Base-by-base conservation (phyloP, 2,113 vertebrate genomes). In the Marcusenius ussheri region DNA sequence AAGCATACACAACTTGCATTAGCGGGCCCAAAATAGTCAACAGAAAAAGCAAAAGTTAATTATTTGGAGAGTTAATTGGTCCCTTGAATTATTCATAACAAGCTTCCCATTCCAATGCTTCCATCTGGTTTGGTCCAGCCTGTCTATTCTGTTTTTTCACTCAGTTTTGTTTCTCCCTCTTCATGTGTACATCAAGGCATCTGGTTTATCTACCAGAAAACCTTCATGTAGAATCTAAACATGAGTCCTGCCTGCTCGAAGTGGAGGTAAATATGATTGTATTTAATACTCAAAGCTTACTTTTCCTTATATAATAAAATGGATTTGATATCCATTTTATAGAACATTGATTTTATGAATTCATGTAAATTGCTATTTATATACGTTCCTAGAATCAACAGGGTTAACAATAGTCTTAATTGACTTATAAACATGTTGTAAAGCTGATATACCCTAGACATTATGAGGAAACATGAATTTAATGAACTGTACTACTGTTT, bases 251-350 rank as follows among this genome's bases (percentile, higher is more conserved):
- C 31, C 74, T 88, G 88, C 53, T 83, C 2, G 17, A 89, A 0
- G 74, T 91, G 91, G 94, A 95, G 95, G 95, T 95, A 95, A 94
- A 87, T 45, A 15, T 66, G 27, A 47, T 27, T 90, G 88, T 50
- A 86, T 91, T 89, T 83, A 31, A 46, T 90, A 39, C 3, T 53
- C 83, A 46, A 11, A 50, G 7, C 51, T 24, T 88, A 31, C 5
- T 3, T 90, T 31, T 85, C 15, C 21, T 13, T 42, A 5, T 56
- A 24, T 24, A 56, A 39, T 3, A 46, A 21, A n/a, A 11, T 39
- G 2, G 35, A 13, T 66, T 58, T 88, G 35, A 46, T 4, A 62
- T 39, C 35, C 45, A 58, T 7, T 62, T 35, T 58, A 1, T 51
- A 53, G 49, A 10, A 51, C 49, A 35, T 13, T 31, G n/a, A 87